Conservation (phyloP, 2,113 vertebrate species). For the Pantherophis guttatus region DNA sequence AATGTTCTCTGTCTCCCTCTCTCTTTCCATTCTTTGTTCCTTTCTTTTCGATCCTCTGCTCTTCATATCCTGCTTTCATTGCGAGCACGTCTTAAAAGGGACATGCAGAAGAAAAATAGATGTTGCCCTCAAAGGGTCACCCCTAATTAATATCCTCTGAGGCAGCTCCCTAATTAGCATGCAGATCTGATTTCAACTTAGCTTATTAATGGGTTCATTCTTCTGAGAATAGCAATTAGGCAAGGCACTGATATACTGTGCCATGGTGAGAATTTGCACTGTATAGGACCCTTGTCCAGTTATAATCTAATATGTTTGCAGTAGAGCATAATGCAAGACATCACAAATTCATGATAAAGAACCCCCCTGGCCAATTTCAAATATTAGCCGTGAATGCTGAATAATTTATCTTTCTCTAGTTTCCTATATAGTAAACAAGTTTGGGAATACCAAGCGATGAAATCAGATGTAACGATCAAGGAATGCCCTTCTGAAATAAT, state of each 20-base stretch:
- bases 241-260: slow-evolving; percentile 55
- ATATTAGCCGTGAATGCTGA: neutral
- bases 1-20: neutral
- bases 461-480: neutral
- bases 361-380: neutral
- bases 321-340: neutral
- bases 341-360: neutral
- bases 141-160: slow-evolving; percentile 75
- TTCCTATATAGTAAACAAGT: neutral
- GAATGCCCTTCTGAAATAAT: neutral
- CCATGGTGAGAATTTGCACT: slow-evolving; percentile 45
- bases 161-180: slow-evolving; percentile 69
- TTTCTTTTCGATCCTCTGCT: neutral
- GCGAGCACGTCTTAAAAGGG: slow-evolving; percentile 51
- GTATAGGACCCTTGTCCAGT: slow-evolving; percentile 16
- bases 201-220: slow-evolving; percentile 68
- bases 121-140: slow-evolving; percentile 74
- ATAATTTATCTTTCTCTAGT: neutral
- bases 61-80: slow-evolving; percentile 59
- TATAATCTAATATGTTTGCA: slow-evolving; percentile 28
- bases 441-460: neutral
- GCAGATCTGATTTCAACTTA: slow-evolving; percentile 62
- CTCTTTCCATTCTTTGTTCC: neutral
- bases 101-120: slow-evolving; percentile 62
- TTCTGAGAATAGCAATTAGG: slow-evolving; percentile 59